phyloP scores from a whole-genome alignment of 2,888 invertebrate genomes.

The Quadriops clusia region DNA sequence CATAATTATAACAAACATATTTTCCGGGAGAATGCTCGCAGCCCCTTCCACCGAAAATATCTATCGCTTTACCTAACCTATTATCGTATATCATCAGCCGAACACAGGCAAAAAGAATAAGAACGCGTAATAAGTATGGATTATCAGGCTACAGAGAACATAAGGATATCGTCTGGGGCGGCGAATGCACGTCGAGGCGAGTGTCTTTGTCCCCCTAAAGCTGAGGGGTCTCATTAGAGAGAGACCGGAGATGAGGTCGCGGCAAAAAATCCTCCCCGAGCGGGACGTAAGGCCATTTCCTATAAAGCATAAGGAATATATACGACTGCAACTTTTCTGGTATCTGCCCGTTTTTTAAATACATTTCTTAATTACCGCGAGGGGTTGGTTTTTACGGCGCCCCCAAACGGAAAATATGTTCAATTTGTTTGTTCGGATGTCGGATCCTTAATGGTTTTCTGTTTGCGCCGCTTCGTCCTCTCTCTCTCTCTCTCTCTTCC shows the following conservation, averaged over 20 bases:
- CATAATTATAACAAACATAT: no score
- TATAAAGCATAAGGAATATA: slow-evolving; percentile 32
- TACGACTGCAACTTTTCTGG: slow-evolving; percentile 30
- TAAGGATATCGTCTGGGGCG: slow-evolving; percentile 22
- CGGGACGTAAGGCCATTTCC: slow-evolving; percentile 31
- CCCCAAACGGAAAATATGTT: no score
- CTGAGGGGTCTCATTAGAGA: slow-evolving; percentile 7
- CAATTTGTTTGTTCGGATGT: no score
- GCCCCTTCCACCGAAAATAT: no score
- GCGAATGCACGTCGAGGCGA: slow-evolving; percentile 14
- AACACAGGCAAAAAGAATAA: slow-evolving; percentile 33
- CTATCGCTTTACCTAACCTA: slow-evolving; percentile 33
- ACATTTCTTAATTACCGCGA: slow-evolving; percentile 29
- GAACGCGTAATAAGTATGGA: slow-evolving; percentile 37
- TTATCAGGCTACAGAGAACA: slow-evolving; percentile 30
- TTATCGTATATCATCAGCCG: slow-evolving; percentile 36
- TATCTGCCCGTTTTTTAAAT: slow-evolving; percentile 29
- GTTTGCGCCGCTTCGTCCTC: no score
- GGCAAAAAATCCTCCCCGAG: slow-evolving; percentile 19
- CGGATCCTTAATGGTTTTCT: no score
- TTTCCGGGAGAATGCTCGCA: no score
- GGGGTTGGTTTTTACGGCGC: slow-evolving; percentile 20
- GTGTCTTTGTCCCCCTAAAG: slow-evolving; percentile 18
- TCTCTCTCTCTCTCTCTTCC: no score
- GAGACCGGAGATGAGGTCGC: slow-evolving; percentile 14